Base-by-base conservation (phyloP, 2,113 vertebrate species). In the Centropristis striata region DNA sequence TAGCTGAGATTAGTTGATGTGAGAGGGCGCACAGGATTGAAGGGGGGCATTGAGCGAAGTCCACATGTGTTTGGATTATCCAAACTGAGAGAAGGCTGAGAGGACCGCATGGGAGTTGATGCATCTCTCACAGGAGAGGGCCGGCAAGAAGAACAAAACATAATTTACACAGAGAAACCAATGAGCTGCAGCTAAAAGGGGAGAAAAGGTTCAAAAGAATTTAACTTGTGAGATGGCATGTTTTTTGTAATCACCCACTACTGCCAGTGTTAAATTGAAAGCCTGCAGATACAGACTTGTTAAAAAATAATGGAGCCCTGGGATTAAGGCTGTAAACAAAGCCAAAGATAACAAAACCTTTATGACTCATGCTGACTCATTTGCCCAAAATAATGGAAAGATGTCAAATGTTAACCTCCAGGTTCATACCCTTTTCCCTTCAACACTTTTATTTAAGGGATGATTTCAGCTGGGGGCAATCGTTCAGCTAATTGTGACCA, bases 51-150 rank as follows among this genome's bases (percentile, higher is more conserved):
- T 47, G 61, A 76, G 86, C 77, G 83, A 74, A 83, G 80, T 79
- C 58, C 81, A 89, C 89, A 92, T 93, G 89, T 91, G 89, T 79
- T 83, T 86, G 66, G 83, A 88, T 90, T 85, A 84, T 86, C 65
- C 47, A 55, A 64, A 67, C 73, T 47, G 68, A 50, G 71, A 71
- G 58, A 28, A 73, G 46, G 68, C 51, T 11, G 27, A 25, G 37
- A 75, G 41, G 46, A 57, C 21, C 0, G 18, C 36, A 25, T 70
- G 60, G 57, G 72, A 68, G 70, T 60, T 76, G 21, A 5, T 13
- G 16, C 58, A 74, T 78, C 49, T 63, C 66, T 57, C 60, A 63
- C 46, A 63, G 37, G 37, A 32, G n/a, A 66, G 44, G 15, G 16
- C 20, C 0, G 20, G 71, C 44, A 47, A 74, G 58, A 28, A 42